These are phyloP conservation scores for Chaetodon trifascialis DNA, from an alignment of 2,113 vertebrate genomes.

Conservation along the genomic window DNA sequence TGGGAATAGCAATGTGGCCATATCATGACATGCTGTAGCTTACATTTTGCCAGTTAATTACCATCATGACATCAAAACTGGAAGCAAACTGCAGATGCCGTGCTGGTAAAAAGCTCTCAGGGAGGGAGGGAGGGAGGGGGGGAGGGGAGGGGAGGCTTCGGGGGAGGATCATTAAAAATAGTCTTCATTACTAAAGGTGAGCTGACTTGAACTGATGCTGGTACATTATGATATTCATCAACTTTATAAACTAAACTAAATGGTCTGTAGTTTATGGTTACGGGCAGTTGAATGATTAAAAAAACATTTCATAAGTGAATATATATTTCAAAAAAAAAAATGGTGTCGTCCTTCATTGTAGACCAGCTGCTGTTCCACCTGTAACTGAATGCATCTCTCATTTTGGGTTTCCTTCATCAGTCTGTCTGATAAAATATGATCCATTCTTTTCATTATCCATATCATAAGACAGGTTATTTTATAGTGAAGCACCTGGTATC, in stretches of 20 bases:
- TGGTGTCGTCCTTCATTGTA: not conserved
- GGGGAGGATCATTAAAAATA: not conserved
- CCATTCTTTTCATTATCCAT: not conserved
- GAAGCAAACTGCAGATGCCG: conserved; percentile 75
- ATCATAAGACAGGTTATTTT: too few relatives aligned
- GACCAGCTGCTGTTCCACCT: not conserved
- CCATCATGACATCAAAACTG: conserved; percentile 80
- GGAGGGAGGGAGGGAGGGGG: conserved; percentile 27
- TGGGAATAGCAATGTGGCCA: conserved; percentile 80
- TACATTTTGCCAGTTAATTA: conserved; percentile 86
- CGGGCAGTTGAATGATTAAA: not conserved
- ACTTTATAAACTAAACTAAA: not conserved
- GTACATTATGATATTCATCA: not conserved
- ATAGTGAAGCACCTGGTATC: too few relatives aligned
- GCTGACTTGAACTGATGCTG: conserved; percentile 10
- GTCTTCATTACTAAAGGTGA: conserved; percentile 30
- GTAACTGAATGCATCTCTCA: not conserved
- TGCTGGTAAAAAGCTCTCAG: conserved; percentile 62
- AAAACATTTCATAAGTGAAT: not conserved
- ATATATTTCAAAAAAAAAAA: not conserved
- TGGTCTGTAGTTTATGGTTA: not conserved
- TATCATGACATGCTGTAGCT: conserved; percentile 79
- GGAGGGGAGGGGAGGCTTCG: conserved; percentile 22
- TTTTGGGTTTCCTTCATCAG: not conserved
- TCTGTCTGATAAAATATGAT: not conserved